A percentile compares a stretch with the other conserved stretches of the same genome.
Evolutionary conservation across 2,797 vertebrate genomes (phyloP).

Genomic region (Hephaestus fuliginosus): DNA sequence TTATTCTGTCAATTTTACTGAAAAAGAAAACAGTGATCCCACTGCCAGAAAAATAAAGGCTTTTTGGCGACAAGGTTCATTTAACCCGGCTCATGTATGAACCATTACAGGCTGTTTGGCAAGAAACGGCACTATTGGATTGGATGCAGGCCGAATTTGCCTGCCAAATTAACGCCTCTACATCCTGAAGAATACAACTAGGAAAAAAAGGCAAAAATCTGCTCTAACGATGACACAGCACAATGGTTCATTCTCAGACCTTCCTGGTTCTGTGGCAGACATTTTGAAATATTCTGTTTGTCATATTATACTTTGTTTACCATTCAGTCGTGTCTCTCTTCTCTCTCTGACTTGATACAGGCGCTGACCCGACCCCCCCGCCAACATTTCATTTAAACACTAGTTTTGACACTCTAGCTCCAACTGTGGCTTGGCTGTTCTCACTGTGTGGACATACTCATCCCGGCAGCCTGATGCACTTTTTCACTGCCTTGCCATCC

Average conservation of each 20-base stretch:
- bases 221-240: background rate
- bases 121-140: slow-evolving; percentile 27
- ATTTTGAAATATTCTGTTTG: slow-evolving; percentile 29
- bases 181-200: slow-evolving; percentile 16
- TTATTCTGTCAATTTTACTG: slow-evolving; percentile 17
- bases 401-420: slow-evolving; percentile 62
- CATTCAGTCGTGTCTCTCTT: slow-evolving; percentile 19
- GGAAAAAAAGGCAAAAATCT: slow-evolving; percentile 14
- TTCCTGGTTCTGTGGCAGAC: background rate
- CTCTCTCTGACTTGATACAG: slow-evolving; percentile 19
- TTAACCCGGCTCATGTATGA: slow-evolving; percentile 36
- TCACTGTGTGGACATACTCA: slow-evolving; percentile 28
- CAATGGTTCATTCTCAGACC: slow-evolving; percentile 10
- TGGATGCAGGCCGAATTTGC: slow-evolving; percentile 18
- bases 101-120: slow-evolving; percentile 53
- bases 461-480: slow-evolving; percentile 33
- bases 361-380: background rate
- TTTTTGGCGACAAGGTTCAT: slow-evolving; percentile 36
- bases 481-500: slow-evolving; percentile 18
- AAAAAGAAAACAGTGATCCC: background rate
- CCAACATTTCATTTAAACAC: slow-evolving; percentile 54
- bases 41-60: slow-evolving; percentile 41
- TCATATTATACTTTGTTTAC: slow-evolving; percentile 19
- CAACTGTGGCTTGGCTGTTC: slow-evolving; percentile 29
- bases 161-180: slow-evolving; percentile 48